Conservation (phyloP, 2,888 invertebrate genomes). For the Ecdyonurus torrentis region DNA sequence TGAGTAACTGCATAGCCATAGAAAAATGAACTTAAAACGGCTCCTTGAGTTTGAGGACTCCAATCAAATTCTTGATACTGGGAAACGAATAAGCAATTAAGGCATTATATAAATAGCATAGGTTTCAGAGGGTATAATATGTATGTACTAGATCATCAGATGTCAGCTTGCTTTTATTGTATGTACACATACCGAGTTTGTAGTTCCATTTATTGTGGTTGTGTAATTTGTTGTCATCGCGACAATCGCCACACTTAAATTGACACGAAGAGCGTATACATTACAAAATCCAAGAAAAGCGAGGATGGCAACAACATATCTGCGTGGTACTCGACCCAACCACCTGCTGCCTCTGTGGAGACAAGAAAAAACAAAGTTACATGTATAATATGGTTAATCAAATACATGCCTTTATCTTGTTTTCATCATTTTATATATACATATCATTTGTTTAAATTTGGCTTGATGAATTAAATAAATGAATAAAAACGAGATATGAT, state of each 20-base stretch:
- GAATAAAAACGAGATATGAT: too few relatives aligned
- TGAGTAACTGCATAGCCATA: constrained; percentile 29
- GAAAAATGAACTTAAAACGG: constrained; percentile 28
- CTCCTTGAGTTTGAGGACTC: constrained; percentile 24
- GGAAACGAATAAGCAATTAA: constrained; percentile 6
- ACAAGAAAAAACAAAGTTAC: too few relatives aligned
- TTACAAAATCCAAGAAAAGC: constrained; percentile 78
- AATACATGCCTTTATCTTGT: too few relatives aligned
- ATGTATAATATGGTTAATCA: too few relatives aligned
- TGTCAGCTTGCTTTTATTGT: too few relatives aligned
- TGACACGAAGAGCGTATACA: constrained; percentile 66
- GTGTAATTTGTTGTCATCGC: constrained; percentile 70
- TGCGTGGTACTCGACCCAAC: constrained; percentile 21
- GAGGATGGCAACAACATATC: constrained; percentile 55
- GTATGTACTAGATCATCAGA: too few relatives aligned
- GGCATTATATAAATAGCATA: neutral
- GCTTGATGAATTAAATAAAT: too few relatives aligned
- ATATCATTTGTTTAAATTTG: too few relatives aligned
- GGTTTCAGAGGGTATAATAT: too few relatives aligned
- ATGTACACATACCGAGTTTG: constrained; percentile 20
- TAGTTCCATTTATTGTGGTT: constrained; percentile 42
- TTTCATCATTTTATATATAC: too few relatives aligned
- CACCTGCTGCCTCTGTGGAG: constrained; percentile 1
- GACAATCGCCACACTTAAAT: constrained; percentile 86
- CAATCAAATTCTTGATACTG: constrained; percentile 22